A percentile compares a stretch with the other conserved stretches of the same genome.
Conservation (phyloP, 2,113 vertebrate genomes). For the Mormyrus lacerda region DNA sequence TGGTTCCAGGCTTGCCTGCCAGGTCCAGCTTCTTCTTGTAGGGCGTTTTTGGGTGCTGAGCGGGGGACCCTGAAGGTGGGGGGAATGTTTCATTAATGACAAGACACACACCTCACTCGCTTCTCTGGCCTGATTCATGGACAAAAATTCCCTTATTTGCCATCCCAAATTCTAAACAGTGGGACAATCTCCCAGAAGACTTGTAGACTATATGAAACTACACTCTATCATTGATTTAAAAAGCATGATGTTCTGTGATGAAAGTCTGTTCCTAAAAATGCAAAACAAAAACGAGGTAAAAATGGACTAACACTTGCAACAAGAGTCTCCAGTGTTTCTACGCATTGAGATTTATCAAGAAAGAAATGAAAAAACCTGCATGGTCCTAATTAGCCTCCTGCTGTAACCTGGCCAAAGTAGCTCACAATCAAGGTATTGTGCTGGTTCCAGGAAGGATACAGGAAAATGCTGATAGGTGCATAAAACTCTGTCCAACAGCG, state of each 20-base stretch:
- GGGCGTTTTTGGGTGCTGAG: constrained; percentile 21
- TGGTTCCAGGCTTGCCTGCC: constrained; percentile 46
- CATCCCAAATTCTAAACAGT: neutral
- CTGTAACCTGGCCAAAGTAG: constrained; percentile 38
- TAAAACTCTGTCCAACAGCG: neutral
- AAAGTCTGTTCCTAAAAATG: neutral
- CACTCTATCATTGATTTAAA: neutral
- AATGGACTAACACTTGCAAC: neutral
- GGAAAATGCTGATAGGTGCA: neutral
- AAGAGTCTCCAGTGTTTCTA: constrained; percentile 8
- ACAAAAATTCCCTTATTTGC: neutral
- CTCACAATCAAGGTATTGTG: constrained; percentile 44
- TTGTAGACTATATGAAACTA: neutral
- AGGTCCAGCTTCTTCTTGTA: constrained; percentile 50
- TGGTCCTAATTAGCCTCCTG: constrained; percentile 40
- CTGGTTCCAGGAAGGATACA: constrained; percentile 30
- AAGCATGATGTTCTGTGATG: neutral
- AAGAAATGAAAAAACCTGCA: constrained; percentile 35
- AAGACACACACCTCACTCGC: neutral
- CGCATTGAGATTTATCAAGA: constrained; percentile 25
- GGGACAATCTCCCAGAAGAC: neutral
- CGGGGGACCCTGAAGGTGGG: constrained; percentile 45
- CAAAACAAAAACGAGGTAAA: constrained; percentile 28
- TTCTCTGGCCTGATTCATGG: neutral
- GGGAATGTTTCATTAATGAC: neutral